Evolutionary conservation across 2,888 invertebrate genomes (phyloP).

Genomic region (Clusia tigrina): DNA sequence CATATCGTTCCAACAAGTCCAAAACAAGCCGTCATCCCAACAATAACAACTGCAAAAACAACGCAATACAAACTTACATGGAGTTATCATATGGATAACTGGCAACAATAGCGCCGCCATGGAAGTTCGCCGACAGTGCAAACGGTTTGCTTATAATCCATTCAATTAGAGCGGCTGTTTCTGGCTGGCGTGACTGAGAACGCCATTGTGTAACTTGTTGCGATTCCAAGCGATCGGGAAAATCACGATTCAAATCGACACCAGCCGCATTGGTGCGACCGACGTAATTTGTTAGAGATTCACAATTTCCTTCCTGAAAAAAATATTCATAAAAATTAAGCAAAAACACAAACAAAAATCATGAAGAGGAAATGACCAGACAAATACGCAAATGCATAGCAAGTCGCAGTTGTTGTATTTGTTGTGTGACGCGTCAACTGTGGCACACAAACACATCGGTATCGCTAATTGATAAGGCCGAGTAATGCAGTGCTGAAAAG

Average conservation of each 20-base stretch:
- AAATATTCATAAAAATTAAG: too few species aligned
- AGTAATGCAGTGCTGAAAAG: too few species aligned
- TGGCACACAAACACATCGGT: too few species aligned
- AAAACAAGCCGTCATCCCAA: not conserved
- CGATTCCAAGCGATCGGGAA: slow-evolving; percentile 85
- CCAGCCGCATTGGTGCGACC: slow-evolving; percentile 85
- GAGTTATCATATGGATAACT: slow-evolving; percentile 97
- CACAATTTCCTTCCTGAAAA: slow-evolving; percentile 80
- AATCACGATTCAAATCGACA: slow-evolving; percentile 89
- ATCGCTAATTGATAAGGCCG: too few species aligned
- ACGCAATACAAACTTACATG: slow-evolving; percentile 66
- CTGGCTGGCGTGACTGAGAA: slow-evolving; percentile 75
- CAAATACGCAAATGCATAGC: too few species aligned
- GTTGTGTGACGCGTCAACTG: too few species aligned
- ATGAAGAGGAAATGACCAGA: too few species aligned
- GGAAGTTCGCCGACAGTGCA: slow-evolving; percentile 92
- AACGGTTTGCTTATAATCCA: slow-evolving; percentile 90
- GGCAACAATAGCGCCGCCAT: slow-evolving; percentile 96
- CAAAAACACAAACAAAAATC: too few species aligned
- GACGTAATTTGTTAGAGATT: slow-evolving; percentile 71
- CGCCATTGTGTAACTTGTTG: slow-evolving; percentile 54
- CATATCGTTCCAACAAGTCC: too few species aligned
- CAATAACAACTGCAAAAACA: not conserved
- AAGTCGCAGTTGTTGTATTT: too few species aligned
- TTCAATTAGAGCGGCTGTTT: slow-evolving; percentile 86